Evolutionary conservation across 2,888 invertebrate genomes (phyloP).

Genomic region (Eupeodes luniger): DNA sequence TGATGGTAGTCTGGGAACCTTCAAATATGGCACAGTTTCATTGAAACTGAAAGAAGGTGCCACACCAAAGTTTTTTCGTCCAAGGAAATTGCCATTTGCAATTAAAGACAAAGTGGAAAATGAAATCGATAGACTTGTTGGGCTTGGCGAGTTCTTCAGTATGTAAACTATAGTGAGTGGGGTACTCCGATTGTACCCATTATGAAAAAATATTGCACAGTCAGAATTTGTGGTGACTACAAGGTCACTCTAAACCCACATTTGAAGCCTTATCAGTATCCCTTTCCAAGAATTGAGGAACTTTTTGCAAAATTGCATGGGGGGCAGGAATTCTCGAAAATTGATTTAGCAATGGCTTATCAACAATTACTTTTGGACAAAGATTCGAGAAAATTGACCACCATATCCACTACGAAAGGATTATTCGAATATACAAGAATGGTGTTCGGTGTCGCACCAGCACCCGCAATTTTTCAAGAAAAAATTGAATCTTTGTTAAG

Average conservation of each 20-base stretch:
- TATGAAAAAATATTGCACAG: too few relatives aligned
- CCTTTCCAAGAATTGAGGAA: conserved; percentile 42
- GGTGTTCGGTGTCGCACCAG: conserved; percentile 80
- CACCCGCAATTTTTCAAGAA: conserved; percentile 80
- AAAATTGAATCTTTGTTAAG: conserved; percentile 78
- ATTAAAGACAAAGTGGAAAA: conserved; percentile 40
- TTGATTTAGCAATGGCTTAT: conserved; percentile 81
- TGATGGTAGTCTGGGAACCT: too few relatives aligned
- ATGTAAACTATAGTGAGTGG: conserved; percentile 76
- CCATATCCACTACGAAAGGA: conserved; percentile 77
- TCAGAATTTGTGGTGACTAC: too few relatives aligned
- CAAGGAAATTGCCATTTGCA: conserved; percentile 66
- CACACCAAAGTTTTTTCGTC: conserved; percentile 48
- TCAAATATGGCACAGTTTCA: conserved; percentile 43
- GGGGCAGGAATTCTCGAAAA: conserved; percentile 79
- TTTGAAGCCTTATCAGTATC: conserved; percentile 36
- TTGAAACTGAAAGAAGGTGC: conserved; percentile 40
- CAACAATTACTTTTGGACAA: conserved; percentile 79
- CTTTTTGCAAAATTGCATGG: conserved; percentile 41
- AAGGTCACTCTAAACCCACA: too few relatives aligned
- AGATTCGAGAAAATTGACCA: conserved; percentile 75
- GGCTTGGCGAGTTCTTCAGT: conserved; percentile 57
- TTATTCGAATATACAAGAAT: conserved; percentile 64
- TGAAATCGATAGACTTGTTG: conserved; percentile 55
- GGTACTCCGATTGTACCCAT: conserved; percentile 81